Conservation (phyloP, 1,140 invertebrate genomes). For the Chironomus tepperi region DNA sequence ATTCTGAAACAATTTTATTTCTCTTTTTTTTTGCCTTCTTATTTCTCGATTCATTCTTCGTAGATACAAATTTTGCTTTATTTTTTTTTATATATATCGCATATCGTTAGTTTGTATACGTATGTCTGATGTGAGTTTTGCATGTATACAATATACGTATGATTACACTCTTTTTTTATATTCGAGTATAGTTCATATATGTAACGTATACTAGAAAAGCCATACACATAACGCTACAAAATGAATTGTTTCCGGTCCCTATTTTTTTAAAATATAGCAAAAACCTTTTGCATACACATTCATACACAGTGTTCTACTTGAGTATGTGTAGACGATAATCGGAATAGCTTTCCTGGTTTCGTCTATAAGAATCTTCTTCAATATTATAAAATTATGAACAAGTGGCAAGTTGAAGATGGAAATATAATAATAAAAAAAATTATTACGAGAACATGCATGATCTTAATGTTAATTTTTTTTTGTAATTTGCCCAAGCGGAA, state of each 20-base stretch:
- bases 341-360: too few species aligned
- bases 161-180: constrained; percentile 4
- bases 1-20: constrained; percentile 1
- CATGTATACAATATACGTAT: not conserved
- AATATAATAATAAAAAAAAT: too few species aligned
- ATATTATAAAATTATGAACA: too few species aligned
- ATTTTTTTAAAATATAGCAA: not conserved
- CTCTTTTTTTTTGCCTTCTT: not conserved
- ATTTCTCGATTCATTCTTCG: not conserved
- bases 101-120: not conserved
- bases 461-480: too few species aligned
- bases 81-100: not conserved
- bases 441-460: too few species aligned
- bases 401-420: too few species aligned
- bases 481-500: too few species aligned
- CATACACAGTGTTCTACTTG: not conserved
- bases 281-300: not conserved
- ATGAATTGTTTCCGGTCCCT: constrained; percentile 23
- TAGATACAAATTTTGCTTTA: not conserved
- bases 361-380: too few species aligned
- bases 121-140: constrained; percentile 4
- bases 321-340: not conserved
- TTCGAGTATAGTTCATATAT: not conserved
- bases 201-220: not conserved
- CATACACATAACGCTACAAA: not conserved